Evolutionary conservation across 2,888 invertebrate species (phyloP).

Genomic region (Crossocerus cetratus): DNA sequence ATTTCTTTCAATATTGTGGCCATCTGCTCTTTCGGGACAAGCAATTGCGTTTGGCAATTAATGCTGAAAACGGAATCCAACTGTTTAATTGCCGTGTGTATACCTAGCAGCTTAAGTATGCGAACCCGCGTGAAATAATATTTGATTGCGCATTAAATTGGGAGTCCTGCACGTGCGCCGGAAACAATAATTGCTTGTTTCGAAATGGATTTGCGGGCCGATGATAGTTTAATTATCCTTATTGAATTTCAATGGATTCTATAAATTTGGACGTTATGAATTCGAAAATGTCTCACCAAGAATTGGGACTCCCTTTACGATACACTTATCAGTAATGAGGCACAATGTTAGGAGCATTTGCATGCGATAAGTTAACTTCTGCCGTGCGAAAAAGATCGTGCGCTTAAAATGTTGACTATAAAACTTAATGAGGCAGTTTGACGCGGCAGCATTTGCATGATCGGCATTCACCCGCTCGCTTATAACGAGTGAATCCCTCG

Average conservation of each 20-base stretch:
- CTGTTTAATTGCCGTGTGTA: conserved; percentile 10
- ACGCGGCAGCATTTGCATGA: neutral
- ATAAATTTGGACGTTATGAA: neutral
- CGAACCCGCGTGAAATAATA: no score
- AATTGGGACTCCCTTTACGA: no score
- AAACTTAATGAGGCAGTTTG: no score
- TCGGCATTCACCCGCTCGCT: conserved; percentile 24
- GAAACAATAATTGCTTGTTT: no score
- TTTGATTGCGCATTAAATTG: neutral
- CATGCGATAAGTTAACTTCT: no score
- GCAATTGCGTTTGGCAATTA: neutral
- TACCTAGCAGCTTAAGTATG: neutral
- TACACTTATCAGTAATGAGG: no score
- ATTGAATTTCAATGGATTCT: neutral
- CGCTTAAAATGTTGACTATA: no score
- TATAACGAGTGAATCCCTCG: conserved; percentile 39
- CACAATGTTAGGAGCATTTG: no score
- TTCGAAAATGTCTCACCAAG: neutral
- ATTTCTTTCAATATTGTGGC: no score
- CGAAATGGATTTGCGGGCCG: no score
- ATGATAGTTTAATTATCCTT: neutral
- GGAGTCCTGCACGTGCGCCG: neutral
- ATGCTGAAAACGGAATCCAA: conserved; percentile 2
- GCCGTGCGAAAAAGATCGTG: no score
- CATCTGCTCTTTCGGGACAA: no score